Base-by-base conservation (phyloP, 2,113 vertebrate genomes). In the Alligator mississippiensis region DNA sequence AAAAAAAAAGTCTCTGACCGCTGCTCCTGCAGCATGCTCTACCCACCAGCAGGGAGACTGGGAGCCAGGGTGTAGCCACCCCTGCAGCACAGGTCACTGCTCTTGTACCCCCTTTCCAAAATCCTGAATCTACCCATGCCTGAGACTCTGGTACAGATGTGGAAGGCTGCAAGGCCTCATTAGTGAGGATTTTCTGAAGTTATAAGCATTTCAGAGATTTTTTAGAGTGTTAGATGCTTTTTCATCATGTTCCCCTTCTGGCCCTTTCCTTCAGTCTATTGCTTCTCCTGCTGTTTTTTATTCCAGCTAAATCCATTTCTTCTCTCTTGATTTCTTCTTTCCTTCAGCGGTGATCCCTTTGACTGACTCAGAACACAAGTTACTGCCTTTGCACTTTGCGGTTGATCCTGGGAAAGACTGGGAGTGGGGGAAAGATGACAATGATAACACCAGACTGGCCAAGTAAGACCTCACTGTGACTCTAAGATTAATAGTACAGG, bases 321-420 rank as follows among this genome's bases (percentile, higher is more conserved):
- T 85, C 14, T 5, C 10, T 34, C 63, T 64, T 94, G 93, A 27
- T 90, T 94, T 97, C 78, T 94, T 92, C 93, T 97, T 94, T 97
- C 54, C 96, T 98, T 95, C 97, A 99, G 99, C 99, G 77, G 99
- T 99, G 96, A 99, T 99, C 97, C 99, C 99, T 58, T 97, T 99
- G 97, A 99, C 99, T 0, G 99, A 99, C 96, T 99, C 99, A 1
- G 99, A 99, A 98, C 99, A 99, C 98, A 99, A 99, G 98, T 98
- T 99, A 97, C 98, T 99, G 97, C 98, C 99, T 66, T 98, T 99
- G 97, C 99, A 99, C 98, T 99, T 99, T 91, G 99, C 99, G 0
- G 99, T 99, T 89, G 99, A 99, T 97, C 99, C 99, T 21, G 99
- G 99, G 90, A 98, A 98, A 92, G 99, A 99, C 98, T 99, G 99